Base-by-base conservation (phyloP, 2,888 invertebrate genomes). In the Heliconius cydno region DNA sequence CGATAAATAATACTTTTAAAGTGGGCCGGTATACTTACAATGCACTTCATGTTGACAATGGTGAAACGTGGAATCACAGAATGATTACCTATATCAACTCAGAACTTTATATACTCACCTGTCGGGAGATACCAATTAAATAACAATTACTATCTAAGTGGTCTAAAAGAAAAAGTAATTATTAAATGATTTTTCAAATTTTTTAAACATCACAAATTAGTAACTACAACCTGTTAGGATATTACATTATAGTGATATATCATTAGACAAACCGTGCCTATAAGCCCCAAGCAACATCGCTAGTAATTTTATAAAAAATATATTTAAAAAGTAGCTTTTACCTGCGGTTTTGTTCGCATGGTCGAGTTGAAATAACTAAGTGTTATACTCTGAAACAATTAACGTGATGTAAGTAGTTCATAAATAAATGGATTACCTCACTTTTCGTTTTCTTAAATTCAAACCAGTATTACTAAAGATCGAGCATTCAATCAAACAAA, bases 31-130 rank as follows among this genome's bases (percentile, higher is more conserved):
- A 25, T 75, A 75, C 79, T 79, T 13, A 80, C 82, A 65, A 80
- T 38, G 34, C 30, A 76, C 73, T 80, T 81, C 82, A 81, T 81
- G 66, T 75, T 80, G 73, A 1, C 15, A n/a, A 65, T 66, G 41
- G 57, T 52, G 3, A 28, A 22, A 41, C 65, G n/a, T 13, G 15
- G n/a, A 34, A n/a, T 63, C 25, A 46, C 73, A 25, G 76, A 76
- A 57, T 52, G 15, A 30, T 71, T 76, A 7, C 22, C 9, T 34
- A 46, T 25, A 12, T 34, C 22, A 38, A 25, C 66, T n/a, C n/a
- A 30, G 2, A 22, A 19, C 19, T n/a, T 79, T 79, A 76, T 79
- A 79, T 79, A 79, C 30, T 52, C 19, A 38, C 6, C 28, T 72
- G 72, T 57, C 41, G 52, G 30, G n/a, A 28, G n/a, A 60, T n/a